Percentiles rank a stretch among this genome's conserved stretches.
These are phyloP conservation scores for Cynodonichthys magdalenae DNA, from an alignment of 2,797 vertebrate species.

Conservation along the genomic window DNA sequence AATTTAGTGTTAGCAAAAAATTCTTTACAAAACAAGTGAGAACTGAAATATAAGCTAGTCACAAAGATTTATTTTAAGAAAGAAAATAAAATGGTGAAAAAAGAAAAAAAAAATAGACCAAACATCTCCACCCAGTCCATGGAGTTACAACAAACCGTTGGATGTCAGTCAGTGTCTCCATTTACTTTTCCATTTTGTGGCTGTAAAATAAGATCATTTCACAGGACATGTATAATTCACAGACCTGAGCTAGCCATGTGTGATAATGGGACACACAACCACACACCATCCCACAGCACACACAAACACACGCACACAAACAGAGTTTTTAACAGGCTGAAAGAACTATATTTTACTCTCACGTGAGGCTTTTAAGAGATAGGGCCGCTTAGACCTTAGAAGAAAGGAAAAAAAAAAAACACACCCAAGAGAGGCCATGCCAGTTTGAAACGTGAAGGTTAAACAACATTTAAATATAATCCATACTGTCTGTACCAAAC, in stretches of 20 bases:
- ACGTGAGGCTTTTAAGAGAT: slow-evolving; percentile 63
- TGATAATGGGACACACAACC: slow-evolving; percentile 68
- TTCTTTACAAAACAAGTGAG: slow-evolving; percentile 1
- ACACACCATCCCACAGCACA: slow-evolving; percentile 35
- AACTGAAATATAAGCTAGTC: slow-evolving; percentile 16
- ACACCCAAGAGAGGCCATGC: slow-evolving; percentile 23
- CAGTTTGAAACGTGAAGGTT: slow-evolving; percentile 45
- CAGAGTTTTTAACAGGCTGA: slow-evolving; percentile 57
- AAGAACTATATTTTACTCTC: slow-evolving; percentile 62
- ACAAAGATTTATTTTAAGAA: neutral
- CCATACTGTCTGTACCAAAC: slow-evolving; percentile 52
- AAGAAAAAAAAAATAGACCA: slow-evolving; percentile 6
- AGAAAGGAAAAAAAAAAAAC: slow-evolving; percentile 22
- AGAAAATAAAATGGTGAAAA: slow-evolving; percentile 7
- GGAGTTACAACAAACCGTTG: slow-evolving; percentile 40
- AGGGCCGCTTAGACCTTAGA: slow-evolving; percentile 37
- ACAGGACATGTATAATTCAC: slow-evolving; percentile 84
- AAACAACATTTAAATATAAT: slow-evolving; percentile 59
- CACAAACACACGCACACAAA: slow-evolving; percentile 23
- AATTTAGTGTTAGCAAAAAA: slow-evolving; percentile 11
- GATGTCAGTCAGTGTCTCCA: slow-evolving; percentile 68
- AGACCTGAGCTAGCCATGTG: slow-evolving; percentile 76
- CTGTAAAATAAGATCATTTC: slow-evolving; percentile 84
- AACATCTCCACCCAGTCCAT: slow-evolving; percentile 60
- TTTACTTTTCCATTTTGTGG: slow-evolving; percentile 72